Percentiles rank a stretch among this genome's conserved stretches.
Evolutionary conservation across 2,113 vertebrate genomes (phyloP).

Genomic region (Corythaixoides concolor): DNA sequence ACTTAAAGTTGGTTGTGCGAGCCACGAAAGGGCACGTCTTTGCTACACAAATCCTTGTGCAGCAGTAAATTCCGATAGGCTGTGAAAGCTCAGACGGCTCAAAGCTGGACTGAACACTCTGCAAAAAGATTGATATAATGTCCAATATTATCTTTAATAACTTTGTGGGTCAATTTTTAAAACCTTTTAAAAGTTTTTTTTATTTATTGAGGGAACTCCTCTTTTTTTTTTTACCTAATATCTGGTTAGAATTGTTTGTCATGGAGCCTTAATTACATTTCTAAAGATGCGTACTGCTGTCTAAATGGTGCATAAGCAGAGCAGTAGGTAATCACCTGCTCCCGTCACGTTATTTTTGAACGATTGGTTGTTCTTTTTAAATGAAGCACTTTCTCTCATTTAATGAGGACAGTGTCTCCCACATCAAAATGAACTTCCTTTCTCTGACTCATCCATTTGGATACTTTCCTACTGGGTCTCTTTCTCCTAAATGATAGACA

Average conservation of each 20-base stretch:
- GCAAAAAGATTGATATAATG: background rate
- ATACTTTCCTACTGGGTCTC: background rate
- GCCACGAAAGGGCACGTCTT: background rate
- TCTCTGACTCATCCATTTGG: conserved; percentile 6
- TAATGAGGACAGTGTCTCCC: background rate
- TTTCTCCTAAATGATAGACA: background rate
- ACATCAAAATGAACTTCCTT: background rate
- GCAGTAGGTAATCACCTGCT: background rate
- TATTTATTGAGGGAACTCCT: background rate
- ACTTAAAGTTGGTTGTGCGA: background rate
- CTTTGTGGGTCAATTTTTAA: background rate
- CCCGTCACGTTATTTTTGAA: background rate
- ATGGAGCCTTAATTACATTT: background rate
- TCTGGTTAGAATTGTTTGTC: background rate
- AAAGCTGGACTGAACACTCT: background rate
- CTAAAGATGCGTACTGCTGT: background rate
- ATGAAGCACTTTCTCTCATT: background rate
- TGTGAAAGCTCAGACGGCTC: background rate
- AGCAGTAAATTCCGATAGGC: background rate
- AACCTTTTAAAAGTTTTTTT: background rate
- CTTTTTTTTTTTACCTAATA: background rate
- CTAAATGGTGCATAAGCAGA: background rate
- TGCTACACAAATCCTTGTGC: background rate
- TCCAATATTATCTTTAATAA: background rate
- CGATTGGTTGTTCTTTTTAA: background rate